phyloP scores from a whole-genome alignment of 2,113 vertebrate genomes.

The Crotophaga sulcirostris region DNA sequence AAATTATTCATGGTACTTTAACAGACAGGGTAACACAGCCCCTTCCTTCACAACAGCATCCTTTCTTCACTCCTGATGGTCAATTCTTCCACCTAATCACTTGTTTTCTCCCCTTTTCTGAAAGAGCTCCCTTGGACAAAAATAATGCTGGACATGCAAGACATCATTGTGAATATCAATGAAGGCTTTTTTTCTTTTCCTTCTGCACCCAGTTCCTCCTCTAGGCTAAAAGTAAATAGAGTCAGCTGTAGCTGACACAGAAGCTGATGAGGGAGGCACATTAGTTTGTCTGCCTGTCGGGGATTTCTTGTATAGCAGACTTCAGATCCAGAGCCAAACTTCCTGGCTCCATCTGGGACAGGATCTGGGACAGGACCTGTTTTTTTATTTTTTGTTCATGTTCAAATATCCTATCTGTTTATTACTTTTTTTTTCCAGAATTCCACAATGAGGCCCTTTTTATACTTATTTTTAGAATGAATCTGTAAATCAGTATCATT shows the following conservation, averaged over 20 bases:
- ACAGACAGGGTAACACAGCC: not conserved
- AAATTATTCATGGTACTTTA: not conserved
- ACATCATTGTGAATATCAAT: conserved; percentile 65
- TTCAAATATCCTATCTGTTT: not conserved
- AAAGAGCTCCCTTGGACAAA: conserved; percentile 34
- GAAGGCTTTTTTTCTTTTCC: conserved; percentile 17
- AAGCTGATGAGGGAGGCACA: conserved; percentile 42
- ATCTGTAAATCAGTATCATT: not conserved
- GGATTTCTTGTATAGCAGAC: not conserved
- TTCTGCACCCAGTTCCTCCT: conserved; percentile 33
- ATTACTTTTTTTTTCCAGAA: not conserved
- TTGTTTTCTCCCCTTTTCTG: conserved; percentile 46
- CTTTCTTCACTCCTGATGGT: not conserved
- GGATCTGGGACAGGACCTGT: conserved; percentile 4
- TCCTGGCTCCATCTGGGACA: not conserved
- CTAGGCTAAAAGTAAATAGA: conserved; percentile 54
- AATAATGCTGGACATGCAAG: conserved; percentile 40
- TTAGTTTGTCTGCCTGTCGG: not conserved
- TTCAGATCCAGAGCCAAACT: conserved; percentile 46
- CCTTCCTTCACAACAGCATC: not conserved
- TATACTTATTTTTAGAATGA: not conserved
- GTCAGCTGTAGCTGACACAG: conserved; percentile 54
- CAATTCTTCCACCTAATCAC: conserved; percentile 16
- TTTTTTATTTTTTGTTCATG: not conserved
- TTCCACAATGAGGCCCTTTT: not conserved